A percentile compares a stretch with the other conserved stretches of the same genome.
phyloP scores from a whole-genome alignment of 2,113 vertebrate species.

The Vombatus ursinus region DNA sequence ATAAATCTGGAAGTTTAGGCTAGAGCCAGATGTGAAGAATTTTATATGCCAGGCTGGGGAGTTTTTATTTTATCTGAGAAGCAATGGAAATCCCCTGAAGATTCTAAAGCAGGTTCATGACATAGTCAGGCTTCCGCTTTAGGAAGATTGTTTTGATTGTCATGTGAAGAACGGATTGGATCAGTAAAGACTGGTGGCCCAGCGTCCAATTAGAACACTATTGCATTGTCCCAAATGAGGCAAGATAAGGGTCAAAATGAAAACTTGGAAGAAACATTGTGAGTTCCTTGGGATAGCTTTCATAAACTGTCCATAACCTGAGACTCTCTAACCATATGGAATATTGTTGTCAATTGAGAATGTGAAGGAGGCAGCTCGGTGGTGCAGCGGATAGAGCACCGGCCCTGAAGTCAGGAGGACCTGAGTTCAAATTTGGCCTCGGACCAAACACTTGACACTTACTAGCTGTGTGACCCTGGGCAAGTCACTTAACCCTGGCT shows the following conservation, averaged over 20 bases:
- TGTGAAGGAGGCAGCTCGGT: no score
- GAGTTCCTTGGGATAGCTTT: slow-evolving; percentile 43
- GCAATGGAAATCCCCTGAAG: not conserved
- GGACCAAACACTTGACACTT: no score
- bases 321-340: not conserved
- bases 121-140: not conserved
- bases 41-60: not conserved
- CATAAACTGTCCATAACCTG: not conserved
- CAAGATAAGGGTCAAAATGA: not conserved
- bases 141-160: not conserved
- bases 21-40: not conserved
- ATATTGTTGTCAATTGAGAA: not conserved
- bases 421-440: no score
- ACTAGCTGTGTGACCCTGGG: no score
- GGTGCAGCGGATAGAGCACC: no score
- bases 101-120: not conserved
- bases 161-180: not conserved
- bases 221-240: not conserved
- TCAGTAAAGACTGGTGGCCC: not conserved
- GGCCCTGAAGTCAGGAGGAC: no score
- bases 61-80: not conserved
- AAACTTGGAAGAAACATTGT: slow-evolving; percentile 43
- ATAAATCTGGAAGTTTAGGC: not conserved
- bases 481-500: no score
- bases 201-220: not conserved